A percentile compares a stretch with the other conserved stretches of the same genome.
Evolutionary conservation across 2,888 invertebrate genomes (phyloP).

Genomic region (Heteromyza rotundicornis): DNA sequence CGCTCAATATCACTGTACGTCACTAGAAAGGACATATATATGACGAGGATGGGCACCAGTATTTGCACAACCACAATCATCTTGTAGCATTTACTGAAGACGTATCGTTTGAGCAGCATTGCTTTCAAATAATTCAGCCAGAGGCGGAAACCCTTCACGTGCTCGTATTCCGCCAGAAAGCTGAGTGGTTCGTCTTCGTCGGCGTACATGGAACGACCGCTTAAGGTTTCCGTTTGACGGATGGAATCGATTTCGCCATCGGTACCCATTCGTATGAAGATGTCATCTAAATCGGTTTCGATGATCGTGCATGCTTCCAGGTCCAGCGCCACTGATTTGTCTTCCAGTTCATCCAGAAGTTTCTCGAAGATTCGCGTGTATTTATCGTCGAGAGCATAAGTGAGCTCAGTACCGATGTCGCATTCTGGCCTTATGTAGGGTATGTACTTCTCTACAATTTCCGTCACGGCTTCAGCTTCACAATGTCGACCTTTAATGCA

Average conservation of each 20-base stretch:
- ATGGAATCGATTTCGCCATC: slow-evolving; percentile 28
- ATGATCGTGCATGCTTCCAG: slow-evolving; percentile 80
- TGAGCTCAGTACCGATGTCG: slow-evolving; percentile 79
- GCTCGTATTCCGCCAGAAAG: not conserved
- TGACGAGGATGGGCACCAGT: not conserved
- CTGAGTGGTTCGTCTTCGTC: not conserved
- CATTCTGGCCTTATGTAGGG: slow-evolving; percentile 81
- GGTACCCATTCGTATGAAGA: slow-evolving; percentile 70
- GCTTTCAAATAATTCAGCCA: slow-evolving; percentile 67
- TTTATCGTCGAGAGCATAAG: slow-evolving; percentile 78
- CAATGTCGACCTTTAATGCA: slow-evolving; percentile 61
- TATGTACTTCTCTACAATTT: slow-evolving; percentile 59
- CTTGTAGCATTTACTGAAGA: not conserved
- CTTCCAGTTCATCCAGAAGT: slow-evolving; percentile 72
- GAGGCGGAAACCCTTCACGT: slow-evolving; percentile 41
- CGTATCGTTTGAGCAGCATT: slow-evolving; percentile 66
- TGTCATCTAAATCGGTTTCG: slow-evolving; percentile 85
- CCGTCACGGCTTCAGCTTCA: slow-evolving; percentile 77
- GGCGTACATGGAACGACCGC: not conserved
- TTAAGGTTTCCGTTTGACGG: not conserved
- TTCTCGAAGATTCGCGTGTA: slow-evolving; percentile 71
- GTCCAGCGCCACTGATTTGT: slow-evolving; percentile 65
- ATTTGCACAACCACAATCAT: not conserved
- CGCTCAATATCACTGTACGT: no score
- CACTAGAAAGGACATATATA: not conserved